A percentile compares a stretch with the other conserved stretches of the same genome.
phyloP scores from a whole-genome alignment of 2,797 vertebrate genomes.

The Buphagus erythrorhynchus region DNA sequence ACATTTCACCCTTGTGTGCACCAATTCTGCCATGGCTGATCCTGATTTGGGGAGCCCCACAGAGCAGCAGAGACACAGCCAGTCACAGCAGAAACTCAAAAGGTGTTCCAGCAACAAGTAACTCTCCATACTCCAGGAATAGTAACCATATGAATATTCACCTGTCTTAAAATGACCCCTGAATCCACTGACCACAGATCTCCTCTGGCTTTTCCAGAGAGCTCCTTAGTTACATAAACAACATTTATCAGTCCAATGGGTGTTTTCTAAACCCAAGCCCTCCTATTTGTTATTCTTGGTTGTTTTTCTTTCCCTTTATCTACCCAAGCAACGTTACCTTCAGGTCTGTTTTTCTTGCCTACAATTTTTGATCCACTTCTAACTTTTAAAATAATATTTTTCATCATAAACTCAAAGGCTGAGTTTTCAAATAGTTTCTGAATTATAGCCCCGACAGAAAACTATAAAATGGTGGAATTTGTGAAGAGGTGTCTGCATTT shows the following conservation, averaged over 20 bases:
- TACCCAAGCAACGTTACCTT: not conserved
- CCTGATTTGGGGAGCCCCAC: rapidly evolving
- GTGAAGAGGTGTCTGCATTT: not conserved
- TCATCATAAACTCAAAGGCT: not conserved
- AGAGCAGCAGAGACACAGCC: not conserved
- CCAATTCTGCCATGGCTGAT: not conserved
- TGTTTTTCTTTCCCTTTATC: conserved; percentile 41
- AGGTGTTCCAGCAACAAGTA: not conserved
- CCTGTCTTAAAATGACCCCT: not conserved
- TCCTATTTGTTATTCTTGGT: conserved; percentile 39
- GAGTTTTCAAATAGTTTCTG: not conserved
- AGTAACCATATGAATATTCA: not conserved
- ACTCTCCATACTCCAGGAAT: not conserved
- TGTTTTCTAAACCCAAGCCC: not conserved
- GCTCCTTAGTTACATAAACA: not conserved
- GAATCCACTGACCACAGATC: not conserved
- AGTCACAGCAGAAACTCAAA: not conserved
- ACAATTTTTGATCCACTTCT: not conserved
- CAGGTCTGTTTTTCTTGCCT: conserved; percentile 11
- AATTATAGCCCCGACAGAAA: not conserved
- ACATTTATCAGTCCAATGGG: not conserved
- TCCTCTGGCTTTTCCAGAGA: not conserved
- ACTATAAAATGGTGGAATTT: not conserved
- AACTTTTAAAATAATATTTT: not conserved
- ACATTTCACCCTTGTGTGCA: rapidly evolving